Conservation (phyloP, 2,113 vertebrate genomes). For the Festucalex cinctus region DNA sequence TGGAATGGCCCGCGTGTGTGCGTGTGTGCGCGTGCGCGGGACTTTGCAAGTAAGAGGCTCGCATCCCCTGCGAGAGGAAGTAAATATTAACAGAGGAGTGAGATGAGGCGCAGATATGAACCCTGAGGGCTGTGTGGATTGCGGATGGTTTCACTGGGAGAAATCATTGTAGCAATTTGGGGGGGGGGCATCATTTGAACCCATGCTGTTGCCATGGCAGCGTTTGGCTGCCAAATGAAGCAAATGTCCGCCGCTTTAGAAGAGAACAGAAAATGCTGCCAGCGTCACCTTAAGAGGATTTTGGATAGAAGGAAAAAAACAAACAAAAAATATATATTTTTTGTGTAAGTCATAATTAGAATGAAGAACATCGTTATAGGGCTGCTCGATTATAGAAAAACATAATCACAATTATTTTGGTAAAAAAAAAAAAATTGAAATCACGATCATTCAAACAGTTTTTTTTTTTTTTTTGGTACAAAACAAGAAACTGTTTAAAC, state of each 20-base stretch:
- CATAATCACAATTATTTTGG: too few relatives aligned
- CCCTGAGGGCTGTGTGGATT: conserved; percentile 42
- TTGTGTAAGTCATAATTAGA: too few relatives aligned
- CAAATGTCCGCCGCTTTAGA: conserved; percentile 9
- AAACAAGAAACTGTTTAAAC: too few relatives aligned
- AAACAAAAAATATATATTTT: too few relatives aligned
- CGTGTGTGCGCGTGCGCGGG: conserved; percentile 8
- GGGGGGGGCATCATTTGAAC: conserved; percentile 46
- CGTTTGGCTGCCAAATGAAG: conserved; percentile 28
- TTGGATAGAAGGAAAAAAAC: not conserved
- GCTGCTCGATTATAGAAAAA: too few relatives aligned
- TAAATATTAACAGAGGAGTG: conserved; percentile 61
- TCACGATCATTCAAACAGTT: too few relatives aligned
- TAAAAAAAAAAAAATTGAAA: too few relatives aligned
- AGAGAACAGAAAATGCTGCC: conserved; percentile 2
- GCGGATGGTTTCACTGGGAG: conserved; percentile 64
- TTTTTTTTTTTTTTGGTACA: too few relatives aligned
- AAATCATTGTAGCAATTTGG: conserved; percentile 35
- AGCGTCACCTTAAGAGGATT: not conserved
- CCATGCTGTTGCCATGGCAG: conserved; percentile 56
- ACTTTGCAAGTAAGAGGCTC: conserved; percentile 58
- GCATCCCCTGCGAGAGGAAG: conserved; percentile 54
- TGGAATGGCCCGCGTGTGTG: conserved; percentile 36
- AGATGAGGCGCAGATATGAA: conserved; percentile 50
- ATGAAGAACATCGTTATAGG: too few relatives aligned